Conservation (phyloP, 1,140 invertebrate species). For the Platorchestia sp. region DNA sequence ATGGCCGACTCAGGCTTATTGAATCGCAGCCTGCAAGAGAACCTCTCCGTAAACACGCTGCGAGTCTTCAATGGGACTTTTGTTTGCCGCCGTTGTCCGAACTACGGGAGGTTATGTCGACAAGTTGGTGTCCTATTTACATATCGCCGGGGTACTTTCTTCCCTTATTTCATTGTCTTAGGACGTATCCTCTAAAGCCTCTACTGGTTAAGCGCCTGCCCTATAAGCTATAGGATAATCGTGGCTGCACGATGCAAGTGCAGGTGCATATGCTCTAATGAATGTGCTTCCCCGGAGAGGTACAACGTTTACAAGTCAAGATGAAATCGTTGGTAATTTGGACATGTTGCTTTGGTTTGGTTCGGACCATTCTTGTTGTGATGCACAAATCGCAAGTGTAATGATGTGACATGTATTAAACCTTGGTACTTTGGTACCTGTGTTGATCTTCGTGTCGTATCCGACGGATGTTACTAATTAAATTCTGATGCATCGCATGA, state of each 20-base stretch:
- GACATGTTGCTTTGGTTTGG: neutral
- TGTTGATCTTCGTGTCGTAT: no score
- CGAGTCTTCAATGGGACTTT: neutral
- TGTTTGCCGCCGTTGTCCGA: constrained; percentile 35
- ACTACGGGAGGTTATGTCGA: constrained; percentile 36
- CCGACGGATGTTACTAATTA: no score
- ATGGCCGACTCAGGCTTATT: constrained; percentile 34
- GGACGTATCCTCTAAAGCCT: neutral
- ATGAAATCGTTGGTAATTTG: neutral
- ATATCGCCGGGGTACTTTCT: constrained; percentile 17
- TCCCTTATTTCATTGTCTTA: neutral
- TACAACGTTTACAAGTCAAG: neutral
- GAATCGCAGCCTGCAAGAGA: neutral
- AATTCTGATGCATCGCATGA: no score
- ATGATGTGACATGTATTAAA: no score
- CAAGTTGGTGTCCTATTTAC: constrained; percentile 38
- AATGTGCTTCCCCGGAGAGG: neutral
- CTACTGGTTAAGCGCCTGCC: neutral
- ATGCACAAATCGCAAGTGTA: neutral
- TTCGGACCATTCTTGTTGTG: neutral
- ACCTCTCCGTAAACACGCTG: neutral
- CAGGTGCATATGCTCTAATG: neutral
- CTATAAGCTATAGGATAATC: neutral
- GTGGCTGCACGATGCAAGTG: neutral
- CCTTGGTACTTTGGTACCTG: no score